These are phyloP conservation scores for Tigriopus japonicus DNA, from an alignment of 1,140 invertebrate genomes.

Conservation along the genomic window DNA sequence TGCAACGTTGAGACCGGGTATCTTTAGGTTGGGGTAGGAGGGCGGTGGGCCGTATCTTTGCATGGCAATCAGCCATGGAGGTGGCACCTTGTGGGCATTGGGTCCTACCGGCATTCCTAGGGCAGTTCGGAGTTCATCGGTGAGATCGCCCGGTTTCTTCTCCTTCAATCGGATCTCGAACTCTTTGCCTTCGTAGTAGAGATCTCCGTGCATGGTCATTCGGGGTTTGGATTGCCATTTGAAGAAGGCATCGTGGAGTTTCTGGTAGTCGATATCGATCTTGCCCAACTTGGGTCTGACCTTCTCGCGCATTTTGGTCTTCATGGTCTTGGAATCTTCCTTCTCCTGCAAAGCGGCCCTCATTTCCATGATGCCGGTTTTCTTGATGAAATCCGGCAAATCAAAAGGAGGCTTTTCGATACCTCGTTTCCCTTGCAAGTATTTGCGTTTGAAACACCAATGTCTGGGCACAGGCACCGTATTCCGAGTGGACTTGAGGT, in stretches of 20 bases:
- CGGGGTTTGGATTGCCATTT: conserved; percentile 98
- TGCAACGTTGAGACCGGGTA: conserved; percentile 76
- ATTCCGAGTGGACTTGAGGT: conserved; percentile 85
- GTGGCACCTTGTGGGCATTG: conserved; percentile 68
- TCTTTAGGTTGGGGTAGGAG: conserved; percentile 95
- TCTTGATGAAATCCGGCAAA: conserved; percentile 93
- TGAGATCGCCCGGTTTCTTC: conserved; percentile 94
- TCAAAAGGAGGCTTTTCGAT: conserved; percentile 98
- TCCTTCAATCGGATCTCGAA: conserved; percentile 92
- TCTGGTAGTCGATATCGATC: conserved; percentile 99
- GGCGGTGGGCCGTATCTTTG: conserved; percentile 94
- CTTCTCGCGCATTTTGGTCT: conserved; percentile 94
- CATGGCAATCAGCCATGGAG: conserved; percentile 99
- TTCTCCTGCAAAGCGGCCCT: conserved; percentile 92
- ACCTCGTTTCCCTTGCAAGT: conserved; percentile 59
- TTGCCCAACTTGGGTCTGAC: conserved; percentile 94
- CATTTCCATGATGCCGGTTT: conserved; percentile 99
- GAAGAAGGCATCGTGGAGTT: conserved; percentile 98
- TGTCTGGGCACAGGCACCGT: conserved; percentile 91
- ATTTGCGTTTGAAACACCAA: conserved; percentile 97
- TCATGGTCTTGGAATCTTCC: conserved; percentile 88
- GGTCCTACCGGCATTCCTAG: conserved; percentile 96
- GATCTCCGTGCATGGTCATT: conserved; percentile 95
- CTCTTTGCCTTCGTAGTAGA: conserved; percentile 99
- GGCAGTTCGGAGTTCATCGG: conserved; percentile 84